Base-by-base conservation (phyloP, 2,113 vertebrate genomes). In the Dryoscopus gambensis region DNA sequence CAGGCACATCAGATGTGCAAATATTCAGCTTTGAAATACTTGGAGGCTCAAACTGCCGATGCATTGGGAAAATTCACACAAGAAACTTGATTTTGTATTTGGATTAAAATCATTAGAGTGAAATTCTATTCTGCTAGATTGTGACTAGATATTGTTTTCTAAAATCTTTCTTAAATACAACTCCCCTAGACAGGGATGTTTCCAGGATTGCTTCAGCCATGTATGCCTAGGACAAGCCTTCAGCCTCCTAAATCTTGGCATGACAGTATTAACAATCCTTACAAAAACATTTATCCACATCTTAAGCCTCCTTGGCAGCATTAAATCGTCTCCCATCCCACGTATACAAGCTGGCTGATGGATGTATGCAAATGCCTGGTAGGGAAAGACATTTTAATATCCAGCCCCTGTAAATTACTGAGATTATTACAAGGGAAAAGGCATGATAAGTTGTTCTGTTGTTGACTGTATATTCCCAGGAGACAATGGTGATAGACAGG, bases 231-330 rank as follows among this genome's bases (percentile, higher is more conserved):
- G 65, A 89, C 46, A 77, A 84, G 52, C 3, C 64, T 90, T 86
- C 75, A 83, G 52, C 53, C 76, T 91, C 77, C 37, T 81, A 87
- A 87, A 42, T 70, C 40, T 57, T 89, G 50, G 80, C 57, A 37
- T 76, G 76, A 65, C 65, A 64, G 42, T 64, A 89, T 87, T 93
- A 95, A 87, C 69, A 76, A 91, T 33, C 64, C 77, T 64, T 75
- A 96, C 60, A 89, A 95, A 96, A 96, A 90, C 84, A 90, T 97
- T 96, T 93, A 94, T 93, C 86, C 80, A 78, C 70, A 78, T 92
- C 69, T 85, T 90, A 81, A 96, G 62, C 80, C 64, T 84, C 62
- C 76, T 60, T 87, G 88, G 80, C 73, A 46, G 74, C 68, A 90
- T 79, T 94, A 96, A 95, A 95, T 97, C 92, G 89, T 92, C 80